These are phyloP conservation scores for Pseudopleuronectes americanus DNA, from an alignment of 2,797 vertebrate species.

Conservation along the genomic window DNA sequence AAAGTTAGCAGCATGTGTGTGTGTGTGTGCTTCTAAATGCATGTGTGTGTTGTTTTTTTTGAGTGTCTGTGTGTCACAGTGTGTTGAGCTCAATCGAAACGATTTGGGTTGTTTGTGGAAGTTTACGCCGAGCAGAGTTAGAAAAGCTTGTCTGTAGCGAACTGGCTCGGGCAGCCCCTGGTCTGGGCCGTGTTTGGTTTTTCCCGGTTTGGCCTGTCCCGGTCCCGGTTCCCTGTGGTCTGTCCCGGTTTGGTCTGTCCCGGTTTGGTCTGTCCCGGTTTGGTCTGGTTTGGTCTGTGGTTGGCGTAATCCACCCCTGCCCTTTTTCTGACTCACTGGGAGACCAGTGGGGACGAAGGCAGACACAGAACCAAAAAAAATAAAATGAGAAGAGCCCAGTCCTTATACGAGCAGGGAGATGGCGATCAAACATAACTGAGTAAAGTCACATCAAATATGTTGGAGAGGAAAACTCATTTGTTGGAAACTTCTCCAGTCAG, in stretches of 20 bases:
- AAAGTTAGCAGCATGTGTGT: constrained; percentile 59
- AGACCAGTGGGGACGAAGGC: constrained; percentile 33
- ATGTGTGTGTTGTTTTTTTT: constrained; percentile 6
- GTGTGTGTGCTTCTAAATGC: background rate
- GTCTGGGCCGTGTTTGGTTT: background rate
- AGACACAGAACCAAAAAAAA: constrained; percentile 2
- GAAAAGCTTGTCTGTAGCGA: constrained; percentile 16
- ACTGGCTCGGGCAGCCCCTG: background rate
- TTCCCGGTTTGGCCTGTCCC: too few species aligned
- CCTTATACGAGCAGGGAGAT: constrained; percentile 33
- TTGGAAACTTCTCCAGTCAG: constrained; percentile 23
- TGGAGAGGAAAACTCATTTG: constrained; percentile 38
- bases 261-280: too few species aligned
- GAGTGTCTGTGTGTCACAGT: background rate
- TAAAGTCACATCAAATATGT: constrained; percentile 47
- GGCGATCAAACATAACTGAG: constrained; percentile 25
- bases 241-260: too few species aligned
- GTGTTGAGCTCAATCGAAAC: constrained; percentile 43
- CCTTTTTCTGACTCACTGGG: constrained; percentile 49
- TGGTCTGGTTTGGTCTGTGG: constrained; percentile 6
- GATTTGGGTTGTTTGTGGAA: constrained; percentile 30
- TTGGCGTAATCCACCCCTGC: constrained; percentile 39
- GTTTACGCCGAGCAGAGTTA: constrained; percentile 24
- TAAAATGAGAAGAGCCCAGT: background rate
- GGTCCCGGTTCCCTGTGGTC: too few species aligned